These are phyloP conservation scores for Syrmaticus mikado DNA, from an alignment of 2,113 vertebrate species.

Conservation along the genomic window DNA sequence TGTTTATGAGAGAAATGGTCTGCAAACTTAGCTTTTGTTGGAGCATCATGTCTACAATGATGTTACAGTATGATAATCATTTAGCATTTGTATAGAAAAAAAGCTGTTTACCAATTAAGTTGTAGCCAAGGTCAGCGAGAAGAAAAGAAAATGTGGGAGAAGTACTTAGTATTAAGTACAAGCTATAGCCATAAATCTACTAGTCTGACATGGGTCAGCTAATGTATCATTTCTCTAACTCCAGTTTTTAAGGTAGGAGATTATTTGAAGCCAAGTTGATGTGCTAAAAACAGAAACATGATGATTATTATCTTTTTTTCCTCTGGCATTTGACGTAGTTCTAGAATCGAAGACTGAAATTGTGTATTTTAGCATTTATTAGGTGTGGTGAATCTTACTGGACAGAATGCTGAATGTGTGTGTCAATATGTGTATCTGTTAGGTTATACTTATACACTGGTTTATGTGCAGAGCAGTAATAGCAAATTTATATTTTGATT, in stretches of 20 bases:
- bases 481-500: not conserved
- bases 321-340: not conserved
- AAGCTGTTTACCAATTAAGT: not conserved
- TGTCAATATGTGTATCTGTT: not conserved
- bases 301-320: not conserved
- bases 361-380: slow-evolving; percentile 4
- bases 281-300: not conserved
- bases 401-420: slow-evolving; percentile 1
- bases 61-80: not conserved
- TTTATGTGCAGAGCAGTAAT: slow-evolving; percentile 23
- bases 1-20: not conserved
- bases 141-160: not conserved
- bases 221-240: not conserved
- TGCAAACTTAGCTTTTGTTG: not conserved
- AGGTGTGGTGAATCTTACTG: not conserved
- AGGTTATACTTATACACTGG: not conserved
- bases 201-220: not conserved
- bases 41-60: not conserved
- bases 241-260: not conserved
- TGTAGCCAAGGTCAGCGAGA: not conserved
- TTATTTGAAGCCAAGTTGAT: not conserved
- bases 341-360: not conserved
- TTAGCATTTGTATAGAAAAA: not conserved
- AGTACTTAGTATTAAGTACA: not conserved
- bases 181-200: not conserved